Evolutionary conservation across 2,888 invertebrate species (phyloP).

Genomic region (Plebejus argus): DNA sequence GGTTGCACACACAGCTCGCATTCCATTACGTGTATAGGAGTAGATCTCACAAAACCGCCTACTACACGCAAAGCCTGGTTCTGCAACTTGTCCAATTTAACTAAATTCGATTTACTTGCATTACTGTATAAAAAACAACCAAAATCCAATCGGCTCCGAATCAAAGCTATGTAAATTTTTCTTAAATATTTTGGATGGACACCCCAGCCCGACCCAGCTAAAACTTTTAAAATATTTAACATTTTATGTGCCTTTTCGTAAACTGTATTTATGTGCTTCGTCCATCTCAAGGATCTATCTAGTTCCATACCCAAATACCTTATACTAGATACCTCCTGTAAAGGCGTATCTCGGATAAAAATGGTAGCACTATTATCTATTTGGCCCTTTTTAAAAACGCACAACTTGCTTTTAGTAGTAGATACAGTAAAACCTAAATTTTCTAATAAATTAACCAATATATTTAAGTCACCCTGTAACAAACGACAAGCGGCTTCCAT

Average conservation of each 20-base stretch:
- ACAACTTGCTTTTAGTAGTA: neutral
- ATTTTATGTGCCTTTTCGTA: neutral
- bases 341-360: neutral
- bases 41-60: slow-evolving; percentile 26
- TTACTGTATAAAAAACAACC: slow-evolving; percentile 20
- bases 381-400: slow-evolving; percentile 15
- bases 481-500: neutral
- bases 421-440: neutral
- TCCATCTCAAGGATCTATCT: slow-evolving; percentile 22
- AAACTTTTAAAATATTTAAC: slow-evolving; percentile 27
- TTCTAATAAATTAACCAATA: slow-evolving; percentile 5
- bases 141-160: slow-evolving; percentile 31
- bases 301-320: slow-evolving; percentile 28
- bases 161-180: slow-evolving; percentile 21
- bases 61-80: slow-evolving; percentile 21
- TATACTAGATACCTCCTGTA: neutral
- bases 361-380: neutral
- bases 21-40: slow-evolving; percentile 33
- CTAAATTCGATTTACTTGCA: slow-evolving; percentile 18
- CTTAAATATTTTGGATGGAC: slow-evolving; percentile 31
- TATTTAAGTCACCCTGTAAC: slow-evolving; percentile 17
- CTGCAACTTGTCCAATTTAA: slow-evolving; percentile 29
- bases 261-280: slow-evolving; percentile 8
- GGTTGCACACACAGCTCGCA: slow-evolving; percentile 19
- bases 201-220: slow-evolving; percentile 31